Evolutionary conservation across 1,140 invertebrate genomes (phyloP), one percentile per base, ranked within the genome.

Genomic region (Drosophila kurseongensis): DNA sequence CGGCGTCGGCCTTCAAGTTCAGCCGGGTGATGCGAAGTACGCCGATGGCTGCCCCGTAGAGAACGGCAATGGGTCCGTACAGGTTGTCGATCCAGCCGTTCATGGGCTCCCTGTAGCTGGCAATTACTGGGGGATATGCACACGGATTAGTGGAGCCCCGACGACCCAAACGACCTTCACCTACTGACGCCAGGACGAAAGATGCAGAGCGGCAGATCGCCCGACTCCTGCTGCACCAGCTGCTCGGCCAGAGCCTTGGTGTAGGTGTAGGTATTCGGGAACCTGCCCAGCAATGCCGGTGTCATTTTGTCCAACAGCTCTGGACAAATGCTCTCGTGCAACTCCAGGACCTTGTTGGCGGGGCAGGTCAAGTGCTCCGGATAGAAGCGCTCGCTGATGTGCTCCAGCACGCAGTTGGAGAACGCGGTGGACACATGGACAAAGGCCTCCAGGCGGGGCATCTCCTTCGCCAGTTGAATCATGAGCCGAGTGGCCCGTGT

Each of bases 31-130:
- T 94, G 56, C 96, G 94, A 5, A 98, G 82, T 1, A 97, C 90
- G 8, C 97, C 97, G 42, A 96, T 94, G 9, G 95, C 95, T 18
- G 94, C 94, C 1, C 95, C 95, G 6, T 95, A 94, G 7, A 95
- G 78, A 2, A 96, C 92, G n/a, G 95, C 97, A 57, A 96, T 97
- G 5, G 97, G 96, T 47, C 97, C 97, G 91, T 98, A 98, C 66
- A 97, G 93, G 86, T 98, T 98, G 90, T 98, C 97, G 27, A 98
- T 97, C 96, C 97, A 98, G 2, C 96, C 96, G 9, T 92, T 73
- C 0, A 95, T 75, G 0, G 95, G 95, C 71, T 98, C 97, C 73
- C 95, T 95, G 91, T 96, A 96, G 2, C 96, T 95, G 1, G 96
- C 96, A 32, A 97, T 95, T 32, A 98, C 97, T 95, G 91, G n/a